Percentiles rank a stretch among this genome's conserved stretches.
These are phyloP conservation scores for Dynastes maya DNA, from an alignment of 2,888 invertebrate genomes.

Conservation along the genomic window DNA sequence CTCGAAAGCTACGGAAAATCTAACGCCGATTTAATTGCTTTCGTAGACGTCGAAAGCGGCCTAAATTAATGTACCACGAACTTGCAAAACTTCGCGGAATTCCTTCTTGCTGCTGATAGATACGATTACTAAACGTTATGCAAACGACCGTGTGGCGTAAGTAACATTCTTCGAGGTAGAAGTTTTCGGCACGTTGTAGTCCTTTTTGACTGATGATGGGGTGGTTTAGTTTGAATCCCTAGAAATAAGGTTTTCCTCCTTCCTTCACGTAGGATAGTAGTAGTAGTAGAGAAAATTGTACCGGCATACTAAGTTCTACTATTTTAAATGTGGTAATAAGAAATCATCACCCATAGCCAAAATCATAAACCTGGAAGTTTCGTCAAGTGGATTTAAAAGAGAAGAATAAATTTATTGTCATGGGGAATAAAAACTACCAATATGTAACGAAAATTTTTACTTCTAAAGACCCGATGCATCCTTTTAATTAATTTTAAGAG, in stretches of 20 bases:
- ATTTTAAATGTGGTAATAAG: no score
- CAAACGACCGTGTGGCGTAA: not conserved
- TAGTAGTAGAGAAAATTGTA: no score
- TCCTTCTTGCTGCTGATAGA: not conserved
- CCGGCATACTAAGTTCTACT: no score
- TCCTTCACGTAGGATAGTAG: not conserved
- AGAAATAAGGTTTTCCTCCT: not conserved
- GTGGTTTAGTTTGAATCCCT: not conserved
- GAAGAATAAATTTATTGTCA: no score
- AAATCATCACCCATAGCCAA: no score
- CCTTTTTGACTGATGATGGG: conserved; percentile 17
- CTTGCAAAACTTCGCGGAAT: not conserved
- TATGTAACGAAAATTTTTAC: no score
- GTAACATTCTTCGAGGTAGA: conserved; percentile 10
- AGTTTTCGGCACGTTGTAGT: not conserved
- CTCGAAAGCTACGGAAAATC: conserved; percentile 6
- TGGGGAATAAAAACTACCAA: no score
- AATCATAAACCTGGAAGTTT: no score
- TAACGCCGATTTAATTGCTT: conserved; percentile 34
- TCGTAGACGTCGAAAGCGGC: conserved; percentile 21
- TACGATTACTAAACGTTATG: not conserved
- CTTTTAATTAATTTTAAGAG: no score
- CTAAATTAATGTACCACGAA: conserved; percentile 11
- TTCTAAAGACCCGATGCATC: no score
- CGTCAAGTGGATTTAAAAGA: no score